Evolutionary conservation across 2,888 invertebrate genomes (phyloP), one percentile per base, ranked within the genome.

Genomic region (Corbicula japonica): DNA sequence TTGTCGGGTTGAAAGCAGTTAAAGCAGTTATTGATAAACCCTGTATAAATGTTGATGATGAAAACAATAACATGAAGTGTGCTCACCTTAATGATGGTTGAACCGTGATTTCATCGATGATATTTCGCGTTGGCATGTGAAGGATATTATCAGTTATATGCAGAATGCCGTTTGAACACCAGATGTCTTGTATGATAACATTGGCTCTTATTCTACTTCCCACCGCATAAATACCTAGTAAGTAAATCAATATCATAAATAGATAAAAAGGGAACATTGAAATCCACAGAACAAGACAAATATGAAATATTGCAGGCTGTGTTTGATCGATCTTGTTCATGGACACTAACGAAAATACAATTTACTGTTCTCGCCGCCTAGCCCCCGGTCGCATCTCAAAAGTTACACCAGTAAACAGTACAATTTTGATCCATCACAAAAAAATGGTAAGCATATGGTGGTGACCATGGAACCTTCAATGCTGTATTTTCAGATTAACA

Each of bases 81-180:
- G 23, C 70, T 54, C 80, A 90, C 90, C 81, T 84, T 3, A 89
- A 83, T 5, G 84, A 74, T 1, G 76, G 74, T 28, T 85, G 83
- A 2, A 80, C 30, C 12, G 65, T 63, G 23, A 91, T 83, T 66
- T 91, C 89, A 32, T 89, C 85, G 6, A 86, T 62, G 5, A 90
- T 82, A 60, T 87, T 90, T 15, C 89, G 71, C 0, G 88, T 89
- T 0, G 91, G 89, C 1, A 90, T 54, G 65, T 90, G 90, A 4
- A 91, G 77, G 1, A 91, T 63, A 56, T 89, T 88, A 56, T 91
- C 90, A 6, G 88, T 86, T 23, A 91, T 84, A 62, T 90, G 90
- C 15, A 91, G 62, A 6, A 91, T 85, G 0, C 91, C 91, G 60
- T 91, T 90, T 10, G 89, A 88, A 69, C 91, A 91, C 87, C 87